Conservation (phyloP, 2,113 vertebrate genomes). For the Gallinago jamesoni region DNA sequence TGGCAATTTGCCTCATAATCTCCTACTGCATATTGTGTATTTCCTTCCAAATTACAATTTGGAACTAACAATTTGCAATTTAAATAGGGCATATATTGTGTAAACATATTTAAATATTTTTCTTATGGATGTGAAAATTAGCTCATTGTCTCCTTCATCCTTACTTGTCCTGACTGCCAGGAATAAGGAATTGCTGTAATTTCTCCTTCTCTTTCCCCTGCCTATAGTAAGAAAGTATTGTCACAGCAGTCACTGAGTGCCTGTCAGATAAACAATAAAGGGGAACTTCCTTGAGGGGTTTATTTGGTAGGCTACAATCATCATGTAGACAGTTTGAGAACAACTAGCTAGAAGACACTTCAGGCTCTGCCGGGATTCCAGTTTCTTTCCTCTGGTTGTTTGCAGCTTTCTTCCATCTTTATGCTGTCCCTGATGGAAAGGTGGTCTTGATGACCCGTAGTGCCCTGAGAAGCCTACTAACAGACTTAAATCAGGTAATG, state of each 20-base stretch:
- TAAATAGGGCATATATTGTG: not conserved
- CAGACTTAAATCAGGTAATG: slow-evolving; percentile 83
- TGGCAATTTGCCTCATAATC: not conserved
- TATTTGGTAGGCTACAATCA: not conserved
- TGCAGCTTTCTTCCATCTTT: slow-evolving; percentile 80
- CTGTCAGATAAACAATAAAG: not conserved
- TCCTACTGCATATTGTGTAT: not conserved
- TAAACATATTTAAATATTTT: not conserved
- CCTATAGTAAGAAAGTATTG: not conserved
- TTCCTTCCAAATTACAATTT: not conserved
- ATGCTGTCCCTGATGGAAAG: slow-evolving; percentile 33
- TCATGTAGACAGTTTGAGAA: not conserved
- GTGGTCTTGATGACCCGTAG: slow-evolving; percentile 66
- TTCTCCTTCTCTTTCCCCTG: not conserved
- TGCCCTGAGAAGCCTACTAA: slow-evolving; percentile 77
- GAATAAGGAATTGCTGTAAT: not conserved
- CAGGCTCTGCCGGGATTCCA: not conserved
- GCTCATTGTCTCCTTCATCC: not conserved
- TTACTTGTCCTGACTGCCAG: not conserved
- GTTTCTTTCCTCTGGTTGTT: not conserved
- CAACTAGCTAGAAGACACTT: not conserved
- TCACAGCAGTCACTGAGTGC: not conserved
- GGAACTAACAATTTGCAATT: not conserved
- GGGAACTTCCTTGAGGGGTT: not conserved
- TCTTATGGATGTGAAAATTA: not conserved